Base-by-base conservation (phyloP, 2,888 invertebrate species). In the Agonopterix alstromeriana region DNA sequence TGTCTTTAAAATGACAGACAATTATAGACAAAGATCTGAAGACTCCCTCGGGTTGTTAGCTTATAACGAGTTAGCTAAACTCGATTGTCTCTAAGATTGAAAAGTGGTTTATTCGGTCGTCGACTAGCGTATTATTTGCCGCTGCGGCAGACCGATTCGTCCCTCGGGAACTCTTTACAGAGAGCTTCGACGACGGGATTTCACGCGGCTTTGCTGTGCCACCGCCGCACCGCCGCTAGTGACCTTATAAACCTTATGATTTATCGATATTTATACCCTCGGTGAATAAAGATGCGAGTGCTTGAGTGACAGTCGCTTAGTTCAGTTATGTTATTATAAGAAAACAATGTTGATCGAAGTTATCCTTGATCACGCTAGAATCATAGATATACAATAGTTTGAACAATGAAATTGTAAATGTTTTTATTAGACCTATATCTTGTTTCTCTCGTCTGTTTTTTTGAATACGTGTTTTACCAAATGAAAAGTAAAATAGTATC, bases 51-150 rank as follows among this genome's bases (percentile, higher is more conserved):
- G 35, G 42, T 42, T 42, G 42, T 42, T 10, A 43, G 35, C 47
- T 47, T 46, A 47, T 35, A 38, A 12, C 48, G 48, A 48, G 48
- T 44, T 44, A 48, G 10, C 48, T 58, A 55, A 58, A 57, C 57
- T 57, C 47, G 36, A 58, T 58, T 58, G 57, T 60, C 54, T 54
- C 56, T 53, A 49, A 53, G 54, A 61, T 63, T 61, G 56, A 59
- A 65, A 64, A 66, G 56, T 56, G 63, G 57, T 62, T 63, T 57
- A 58, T 60, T 56, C 56, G 61, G 63, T 63, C 55, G 58, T 53
- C 55, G 56, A 51, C 60, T 56, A 52, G 55, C 53, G 59, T 60
- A 60, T 61, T 66, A 67, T 63, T 59, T 62, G 64, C 61, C 57
- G 53, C 48, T 51, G 66, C 58, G 61, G 61, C 63, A 63, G 60